Percentiles rank a stretch among this genome's conserved stretches.
Conservation (phyloP, 2,888 invertebrate species). For the Hydrotaea cyrtoneurina region DNA sequence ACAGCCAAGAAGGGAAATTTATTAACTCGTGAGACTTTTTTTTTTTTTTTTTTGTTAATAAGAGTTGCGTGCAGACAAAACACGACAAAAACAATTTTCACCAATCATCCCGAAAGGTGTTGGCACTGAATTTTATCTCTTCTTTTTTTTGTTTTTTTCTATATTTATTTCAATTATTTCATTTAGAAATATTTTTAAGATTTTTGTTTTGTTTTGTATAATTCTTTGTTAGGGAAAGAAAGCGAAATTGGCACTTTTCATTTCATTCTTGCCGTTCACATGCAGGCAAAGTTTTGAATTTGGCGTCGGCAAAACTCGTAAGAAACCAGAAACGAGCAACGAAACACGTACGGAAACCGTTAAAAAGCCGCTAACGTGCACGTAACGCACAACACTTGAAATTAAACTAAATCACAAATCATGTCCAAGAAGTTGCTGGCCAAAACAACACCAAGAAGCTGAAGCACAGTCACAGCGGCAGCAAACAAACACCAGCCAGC, state of each 20-base stretch:
- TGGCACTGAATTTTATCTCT: neutral
- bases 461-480: slow-evolving; percentile 55
- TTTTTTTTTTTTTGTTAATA: neutral
- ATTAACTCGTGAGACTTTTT: neutral
- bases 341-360: slow-evolving; percentile 58
- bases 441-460: slow-evolving; percentile 56
- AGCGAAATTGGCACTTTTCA: slow-evolving; percentile 34
- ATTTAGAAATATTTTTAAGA: neutral
- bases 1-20: neutral
- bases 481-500: slow-evolving; percentile 58
- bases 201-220: neutral
- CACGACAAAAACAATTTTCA: slow-evolving; percentile 14
- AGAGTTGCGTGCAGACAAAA: slow-evolving; percentile 34
- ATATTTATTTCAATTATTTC: neutral
- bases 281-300: slow-evolving; percentile 4
- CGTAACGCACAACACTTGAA: slow-evolving; percentile 80
- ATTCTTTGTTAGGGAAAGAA: neutral
- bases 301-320: slow-evolving; percentile 60
- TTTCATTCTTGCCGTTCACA: slow-evolving; percentile 9
- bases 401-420: slow-evolving; percentile 79
- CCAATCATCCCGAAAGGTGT: neutral
- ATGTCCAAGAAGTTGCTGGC: slow-evolving; percentile 80
- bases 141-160: neutral
- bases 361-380: slow-evolving; percentile 75
- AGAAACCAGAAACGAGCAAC: slow-evolving; percentile 30